Percentiles rank a stretch among this genome's conserved stretches.
phyloP scores from a whole-genome alignment of 2,888 invertebrate species.

The Tinea trinotella region DNA sequence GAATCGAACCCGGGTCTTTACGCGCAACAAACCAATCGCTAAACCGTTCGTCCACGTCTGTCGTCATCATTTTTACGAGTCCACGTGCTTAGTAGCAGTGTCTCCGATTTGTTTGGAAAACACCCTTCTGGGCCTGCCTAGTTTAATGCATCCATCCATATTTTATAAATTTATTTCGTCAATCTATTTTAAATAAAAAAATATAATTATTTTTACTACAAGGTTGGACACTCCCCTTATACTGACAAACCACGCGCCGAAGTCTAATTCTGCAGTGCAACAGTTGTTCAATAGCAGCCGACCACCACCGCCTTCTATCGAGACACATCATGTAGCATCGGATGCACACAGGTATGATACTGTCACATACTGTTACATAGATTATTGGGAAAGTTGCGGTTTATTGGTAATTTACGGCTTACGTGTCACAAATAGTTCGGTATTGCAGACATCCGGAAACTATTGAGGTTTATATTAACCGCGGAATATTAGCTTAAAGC shows the following conservation, averaged over 20 bases:
- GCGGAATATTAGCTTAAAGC: no score
- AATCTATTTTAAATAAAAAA: no score
- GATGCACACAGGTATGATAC: slow-evolving; percentile 75
- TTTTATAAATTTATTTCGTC: no score
- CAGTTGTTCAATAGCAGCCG: slow-evolving; percentile 83
- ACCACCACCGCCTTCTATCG: slow-evolving; percentile 73
- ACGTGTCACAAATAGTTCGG: slow-evolving; percentile 25
- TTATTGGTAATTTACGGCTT: neutral
- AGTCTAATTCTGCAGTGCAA: slow-evolving; percentile 85
- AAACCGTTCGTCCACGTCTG: no score
- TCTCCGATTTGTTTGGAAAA: no score
- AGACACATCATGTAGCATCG: slow-evolving; percentile 76
- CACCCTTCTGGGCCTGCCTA: no score
- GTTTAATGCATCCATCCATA: no score
- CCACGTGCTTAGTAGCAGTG: no score
- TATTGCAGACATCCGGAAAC: slow-evolving; percentile 75
- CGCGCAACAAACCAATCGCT: no score
- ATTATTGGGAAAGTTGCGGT: neutral
- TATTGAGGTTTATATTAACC: slow-evolving; percentile 42
- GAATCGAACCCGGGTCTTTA: no score
- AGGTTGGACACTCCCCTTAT: slow-evolving; percentile 56
- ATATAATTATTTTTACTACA: slow-evolving; percentile 19
- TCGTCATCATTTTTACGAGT: no score
- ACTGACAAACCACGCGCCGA: slow-evolving; percentile 49
- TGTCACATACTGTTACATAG: slow-evolving; percentile 21